Evolutionary conservation across 2,113 vertebrate species (phyloP).

Genomic region (Polyodon spathula): DNA sequence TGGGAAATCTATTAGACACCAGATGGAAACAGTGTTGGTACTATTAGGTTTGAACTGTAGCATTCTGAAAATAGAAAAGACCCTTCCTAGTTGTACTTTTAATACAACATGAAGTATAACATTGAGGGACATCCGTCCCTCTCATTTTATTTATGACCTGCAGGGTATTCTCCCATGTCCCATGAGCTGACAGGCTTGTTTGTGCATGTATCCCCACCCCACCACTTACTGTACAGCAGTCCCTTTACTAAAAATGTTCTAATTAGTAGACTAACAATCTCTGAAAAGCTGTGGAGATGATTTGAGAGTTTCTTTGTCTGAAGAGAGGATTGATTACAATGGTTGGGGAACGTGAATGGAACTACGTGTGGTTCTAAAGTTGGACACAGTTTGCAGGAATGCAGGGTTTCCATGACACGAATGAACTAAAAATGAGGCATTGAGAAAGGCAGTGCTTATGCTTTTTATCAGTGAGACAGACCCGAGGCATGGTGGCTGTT

Average conservation of each 20-base stretch:
- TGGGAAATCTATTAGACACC: too few species aligned
- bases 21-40: too few species aligned
- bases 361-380: constrained; percentile 23
- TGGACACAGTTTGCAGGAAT: constrained; percentile 37
- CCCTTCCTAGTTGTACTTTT: too few species aligned
- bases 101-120: too few species aligned
- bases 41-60: too few species aligned
- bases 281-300: neutral
- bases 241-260: neutral
- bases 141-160: too few species aligned
- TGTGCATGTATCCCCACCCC: too few species aligned
- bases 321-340: neutral
- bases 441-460: constrained; percentile 38
- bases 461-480: constrained; percentile 20
- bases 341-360: constrained; percentile 1
- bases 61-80: too few species aligned
- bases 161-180: too few species aligned
- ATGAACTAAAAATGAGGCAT: constrained; percentile 55
- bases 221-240: neutral
- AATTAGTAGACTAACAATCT: neutral
- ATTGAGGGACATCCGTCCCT: too few species aligned
- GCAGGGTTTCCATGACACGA: constrained; percentile 61
- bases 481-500: neutral
- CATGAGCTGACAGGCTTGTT: too few species aligned
- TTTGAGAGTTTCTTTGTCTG: neutral